phyloP scores from a whole-genome alignment of 2,113 vertebrate species.

The Ceyx cyanopectus region DNA sequence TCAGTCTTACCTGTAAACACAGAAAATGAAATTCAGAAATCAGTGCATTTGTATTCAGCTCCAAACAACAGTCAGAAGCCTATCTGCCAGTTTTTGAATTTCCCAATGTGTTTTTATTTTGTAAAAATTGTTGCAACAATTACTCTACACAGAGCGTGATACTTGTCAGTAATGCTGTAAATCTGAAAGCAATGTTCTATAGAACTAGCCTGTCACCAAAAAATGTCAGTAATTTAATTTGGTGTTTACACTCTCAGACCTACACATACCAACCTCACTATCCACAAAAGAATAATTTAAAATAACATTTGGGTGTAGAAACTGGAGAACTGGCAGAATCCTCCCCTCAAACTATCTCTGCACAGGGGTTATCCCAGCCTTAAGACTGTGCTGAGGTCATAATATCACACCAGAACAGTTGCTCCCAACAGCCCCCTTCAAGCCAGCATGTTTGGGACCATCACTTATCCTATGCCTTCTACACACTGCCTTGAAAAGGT shows the following conservation, averaged over 20 bases:
- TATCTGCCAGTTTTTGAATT: not conserved
- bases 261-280: not conserved
- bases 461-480: not conserved
- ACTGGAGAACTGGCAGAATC: not conserved
- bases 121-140: not conserved
- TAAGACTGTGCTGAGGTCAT: not conserved
- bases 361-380: not conserved
- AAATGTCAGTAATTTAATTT: not conserved
- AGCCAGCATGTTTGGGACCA: not conserved
- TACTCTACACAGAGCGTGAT: not conserved
- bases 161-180: not conserved
- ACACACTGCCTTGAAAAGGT: not conserved
- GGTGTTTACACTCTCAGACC: not conserved
- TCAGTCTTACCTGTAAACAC: constrained; percentile 21
- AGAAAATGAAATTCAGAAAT: constrained; percentile 39
- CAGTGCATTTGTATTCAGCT: not conserved
- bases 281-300: not conserved
- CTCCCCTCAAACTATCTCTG: not conserved
- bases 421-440: not conserved
- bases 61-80: not conserved
- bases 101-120: not conserved
- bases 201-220: not conserved
- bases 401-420: not conserved
- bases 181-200: not conserved
- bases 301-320: not conserved